Conservation (phyloP, 1,140 invertebrate genomes). For the Diploscapter pachys region DNA sequence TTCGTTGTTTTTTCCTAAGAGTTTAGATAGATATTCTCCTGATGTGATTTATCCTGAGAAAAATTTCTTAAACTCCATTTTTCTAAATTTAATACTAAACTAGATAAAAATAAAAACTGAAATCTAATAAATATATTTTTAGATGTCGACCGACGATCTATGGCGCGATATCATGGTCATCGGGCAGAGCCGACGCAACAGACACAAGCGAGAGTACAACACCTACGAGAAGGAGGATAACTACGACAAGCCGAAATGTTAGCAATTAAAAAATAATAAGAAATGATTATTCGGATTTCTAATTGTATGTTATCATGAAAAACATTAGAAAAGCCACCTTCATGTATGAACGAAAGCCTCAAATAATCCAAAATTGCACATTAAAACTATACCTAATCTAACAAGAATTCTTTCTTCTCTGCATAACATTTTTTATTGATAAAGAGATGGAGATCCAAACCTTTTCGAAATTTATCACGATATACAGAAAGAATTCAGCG, state of each 20-base stretch:
- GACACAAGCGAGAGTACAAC: not conserved
- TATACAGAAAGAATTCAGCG: not conserved
- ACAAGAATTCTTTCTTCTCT: no score
- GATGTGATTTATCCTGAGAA: not conserved
- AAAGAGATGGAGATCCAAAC: not conserved
- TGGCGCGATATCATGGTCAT: conserved; percentile 39
- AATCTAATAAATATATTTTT: conserved; percentile 9
- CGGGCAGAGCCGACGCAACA: conserved; percentile 23
- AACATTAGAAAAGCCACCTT: no score
- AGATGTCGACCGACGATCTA: conserved; percentile 37
- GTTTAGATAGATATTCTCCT: not conserved
- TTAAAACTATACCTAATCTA: no score
- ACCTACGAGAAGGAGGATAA: no score
- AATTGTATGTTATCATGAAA: no score
- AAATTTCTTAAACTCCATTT: not conserved
- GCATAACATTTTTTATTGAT: not conserved
- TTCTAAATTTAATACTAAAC: not conserved
- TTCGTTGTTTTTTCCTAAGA: conserved; percentile 4
- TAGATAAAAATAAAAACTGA: conserved; percentile 16
- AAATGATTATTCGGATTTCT: no score
- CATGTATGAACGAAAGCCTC: no score
- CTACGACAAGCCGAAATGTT: no score
- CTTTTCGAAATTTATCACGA: not conserved
- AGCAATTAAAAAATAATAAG: no score
- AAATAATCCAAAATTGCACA: no score